Evolutionary conservation across 2,797 vertebrate genomes (phyloP).

Genomic region (Eulemur albifrons): DNA sequence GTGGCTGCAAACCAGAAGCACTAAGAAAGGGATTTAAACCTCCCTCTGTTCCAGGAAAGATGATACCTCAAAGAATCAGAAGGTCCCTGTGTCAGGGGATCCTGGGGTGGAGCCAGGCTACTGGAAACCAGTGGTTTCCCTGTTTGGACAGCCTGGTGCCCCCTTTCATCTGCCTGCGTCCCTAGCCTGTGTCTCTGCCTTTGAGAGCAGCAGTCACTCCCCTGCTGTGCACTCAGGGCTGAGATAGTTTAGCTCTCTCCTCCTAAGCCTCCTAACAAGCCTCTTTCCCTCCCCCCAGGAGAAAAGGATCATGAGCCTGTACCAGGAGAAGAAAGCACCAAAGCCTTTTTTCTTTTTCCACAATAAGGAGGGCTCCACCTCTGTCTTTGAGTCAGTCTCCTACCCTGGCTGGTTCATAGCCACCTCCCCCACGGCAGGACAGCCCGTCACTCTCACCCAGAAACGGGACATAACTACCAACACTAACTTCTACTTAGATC

Average conservation of each 20-base stretch:
- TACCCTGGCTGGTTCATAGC: constrained; percentile 57
- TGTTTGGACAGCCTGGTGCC: background rate
- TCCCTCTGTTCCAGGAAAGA: background rate
- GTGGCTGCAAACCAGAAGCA: no score
- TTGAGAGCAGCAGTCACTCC: background rate
- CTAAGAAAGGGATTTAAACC: fast-evolving
- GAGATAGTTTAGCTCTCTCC: background rate
- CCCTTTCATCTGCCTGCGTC: background rate
- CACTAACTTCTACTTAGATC: constrained; percentile 52
- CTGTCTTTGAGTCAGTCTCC: constrained; percentile 32
- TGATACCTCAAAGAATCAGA: background rate
- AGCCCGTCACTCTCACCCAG: constrained; percentile 28
- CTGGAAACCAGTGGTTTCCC: background rate
- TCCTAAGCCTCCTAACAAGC: background rate
- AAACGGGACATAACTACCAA: background rate
- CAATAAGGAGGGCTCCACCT: background rate
- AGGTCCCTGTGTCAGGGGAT: background rate
- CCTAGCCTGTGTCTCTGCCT: background rate
- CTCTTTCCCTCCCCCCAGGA: background rate
- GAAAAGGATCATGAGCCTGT: background rate
- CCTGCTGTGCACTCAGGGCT: background rate
- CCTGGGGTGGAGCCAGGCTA: background rate
- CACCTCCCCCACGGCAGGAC: background rate
- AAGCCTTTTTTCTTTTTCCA: constrained; percentile 45
- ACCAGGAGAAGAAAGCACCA: fast-evolving